phyloP scores from a whole-genome alignment of 2,888 invertebrate species.

The Myopa tessellatipennis region DNA sequence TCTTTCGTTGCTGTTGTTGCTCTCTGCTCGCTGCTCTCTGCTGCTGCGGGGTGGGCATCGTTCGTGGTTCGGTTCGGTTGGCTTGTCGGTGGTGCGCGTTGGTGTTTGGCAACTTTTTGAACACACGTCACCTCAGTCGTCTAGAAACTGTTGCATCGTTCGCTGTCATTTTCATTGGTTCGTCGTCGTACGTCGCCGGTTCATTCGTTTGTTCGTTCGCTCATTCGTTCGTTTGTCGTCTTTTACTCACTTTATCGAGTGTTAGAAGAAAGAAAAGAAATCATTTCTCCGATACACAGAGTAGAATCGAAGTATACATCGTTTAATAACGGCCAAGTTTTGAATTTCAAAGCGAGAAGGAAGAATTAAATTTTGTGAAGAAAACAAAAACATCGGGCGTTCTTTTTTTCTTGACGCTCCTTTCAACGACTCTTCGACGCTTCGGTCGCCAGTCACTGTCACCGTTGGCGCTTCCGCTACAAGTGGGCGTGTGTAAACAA shows the following conservation, averaged over 20 bases:
- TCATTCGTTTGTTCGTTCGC: constrained; percentile 41
- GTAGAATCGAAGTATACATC: neutral
- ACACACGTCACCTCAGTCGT: constrained; percentile 64
- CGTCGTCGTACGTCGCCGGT: constrained; percentile 6
- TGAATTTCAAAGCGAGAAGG: neutral
- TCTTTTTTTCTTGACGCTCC: neutral
- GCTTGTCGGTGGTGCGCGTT: constrained; percentile 20
- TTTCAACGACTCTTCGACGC: neutral
- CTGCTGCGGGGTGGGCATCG: neutral
- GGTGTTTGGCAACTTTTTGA: constrained; percentile 63
- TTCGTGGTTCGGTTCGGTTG: neutral
- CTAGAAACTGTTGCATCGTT: constrained; percentile 68
- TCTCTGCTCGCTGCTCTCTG: neutral
- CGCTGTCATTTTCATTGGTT: constrained; percentile 52
- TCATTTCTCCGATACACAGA: neutral
- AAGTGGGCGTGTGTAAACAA: constrained; percentile 44
- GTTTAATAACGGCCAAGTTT: neutral
- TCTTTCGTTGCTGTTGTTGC: neutral
- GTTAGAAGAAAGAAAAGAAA: neutral
- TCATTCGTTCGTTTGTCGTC: constrained; percentile 3
- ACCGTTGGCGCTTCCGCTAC: neutral
- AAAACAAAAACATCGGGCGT: neutral
- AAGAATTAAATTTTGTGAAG: neutral
- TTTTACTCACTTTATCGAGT: neutral
- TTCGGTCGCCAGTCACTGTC: neutral